Conservation (phyloP, 2,113 vertebrate genomes). For the Xyliphius kryptos region DNA sequence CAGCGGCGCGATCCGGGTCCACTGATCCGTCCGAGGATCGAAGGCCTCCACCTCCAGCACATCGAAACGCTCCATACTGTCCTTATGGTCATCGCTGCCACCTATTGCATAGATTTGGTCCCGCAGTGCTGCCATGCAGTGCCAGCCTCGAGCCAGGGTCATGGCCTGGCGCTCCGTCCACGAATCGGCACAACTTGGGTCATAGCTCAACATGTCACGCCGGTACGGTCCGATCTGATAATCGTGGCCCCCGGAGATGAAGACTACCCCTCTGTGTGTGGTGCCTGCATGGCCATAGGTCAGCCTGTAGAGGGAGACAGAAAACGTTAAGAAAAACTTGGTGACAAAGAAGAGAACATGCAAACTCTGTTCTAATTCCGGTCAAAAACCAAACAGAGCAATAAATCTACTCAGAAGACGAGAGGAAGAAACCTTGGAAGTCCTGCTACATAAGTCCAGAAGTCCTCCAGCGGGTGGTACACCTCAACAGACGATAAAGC, state of each 20-base stretch:
- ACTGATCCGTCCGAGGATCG: slow-evolving; percentile 78
- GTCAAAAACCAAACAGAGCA: no score
- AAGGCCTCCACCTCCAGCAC: slow-evolving; percentile 86
- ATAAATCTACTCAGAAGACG: not conserved
- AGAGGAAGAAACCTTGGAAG: slow-evolving; percentile 70
- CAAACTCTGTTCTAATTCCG: no score
- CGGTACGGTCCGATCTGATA: slow-evolving; percentile 89
- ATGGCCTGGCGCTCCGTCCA: slow-evolving; percentile 84
- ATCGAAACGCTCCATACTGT: slow-evolving; percentile 86
- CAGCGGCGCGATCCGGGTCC: slow-evolving; percentile 76
- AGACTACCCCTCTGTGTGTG: slow-evolving; percentile 75
- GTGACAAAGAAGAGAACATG: not conserved
- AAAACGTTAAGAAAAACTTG: no score
- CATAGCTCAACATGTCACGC: slow-evolving; percentile 83
- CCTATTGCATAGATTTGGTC: slow-evolving; percentile 84
- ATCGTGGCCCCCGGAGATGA: slow-evolving; percentile 91
- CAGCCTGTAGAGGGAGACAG: slow-evolving; percentile 61
- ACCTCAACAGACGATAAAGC: slow-evolving; percentile 84
- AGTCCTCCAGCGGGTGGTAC: slow-evolving; percentile 80
- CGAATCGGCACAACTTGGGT: slow-evolving; percentile 62
- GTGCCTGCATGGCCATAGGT: slow-evolving; percentile 89
- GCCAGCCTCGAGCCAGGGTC: slow-evolving; percentile 83
- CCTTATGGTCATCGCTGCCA: slow-evolving; percentile 83
- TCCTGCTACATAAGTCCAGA: slow-evolving; percentile 81
- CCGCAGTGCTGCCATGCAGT: slow-evolving; percentile 87